Base-by-base conservation (phyloP, 2,113 vertebrate genomes). In the Odontophorus gujanensis region DNA sequence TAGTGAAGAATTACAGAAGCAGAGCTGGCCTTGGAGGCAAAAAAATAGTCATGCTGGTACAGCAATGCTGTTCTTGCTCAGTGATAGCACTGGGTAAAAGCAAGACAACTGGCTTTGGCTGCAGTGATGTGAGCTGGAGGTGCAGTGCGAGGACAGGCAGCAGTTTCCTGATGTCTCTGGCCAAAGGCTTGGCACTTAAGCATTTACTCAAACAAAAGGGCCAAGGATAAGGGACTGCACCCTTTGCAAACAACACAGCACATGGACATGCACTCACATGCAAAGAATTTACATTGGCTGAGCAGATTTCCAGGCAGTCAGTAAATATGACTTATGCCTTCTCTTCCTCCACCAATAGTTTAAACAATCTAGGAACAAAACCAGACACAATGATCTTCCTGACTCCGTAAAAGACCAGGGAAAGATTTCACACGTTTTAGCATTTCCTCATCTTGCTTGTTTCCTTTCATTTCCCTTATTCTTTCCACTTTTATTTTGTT, bases 161-260 rank as follows among this genome's bases (percentile, higher is more conserved):
- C 82, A 92, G 57, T 84, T 94, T 81, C 91, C 94, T 95, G 93
- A 94, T 95, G 87, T 95, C 85, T 93, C 82, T 86, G 90, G 79
- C 94, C 87, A 77, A 89, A 96, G 95, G 91, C 94, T 95, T 94
- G 94, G 94, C 91, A 88, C 87, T 96, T 81, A 94, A 94, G 57
- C 87, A 92, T 91, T 94, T 91, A n/a, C 85, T 94, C 83, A 94
- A 96, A 97, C 90, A 97, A 96, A 95, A 94, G 93, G 93, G 91
- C 93, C 91, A 95, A 93, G 91, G 94, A 95, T 95, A 94, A 95
- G 94, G 95, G 87, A 92, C 95, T 97, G 91, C 94, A 88, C 94
- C 93, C 87, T 95, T 95, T 72, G 85, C 94, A 97, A 97, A 95
- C 93, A 96, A 24, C 85, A 32, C 43, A 0, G 85, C 90, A 81